Base-by-base conservation (phyloP, 2,113 vertebrate genomes). In the Acinonyx jubatus region DNA sequence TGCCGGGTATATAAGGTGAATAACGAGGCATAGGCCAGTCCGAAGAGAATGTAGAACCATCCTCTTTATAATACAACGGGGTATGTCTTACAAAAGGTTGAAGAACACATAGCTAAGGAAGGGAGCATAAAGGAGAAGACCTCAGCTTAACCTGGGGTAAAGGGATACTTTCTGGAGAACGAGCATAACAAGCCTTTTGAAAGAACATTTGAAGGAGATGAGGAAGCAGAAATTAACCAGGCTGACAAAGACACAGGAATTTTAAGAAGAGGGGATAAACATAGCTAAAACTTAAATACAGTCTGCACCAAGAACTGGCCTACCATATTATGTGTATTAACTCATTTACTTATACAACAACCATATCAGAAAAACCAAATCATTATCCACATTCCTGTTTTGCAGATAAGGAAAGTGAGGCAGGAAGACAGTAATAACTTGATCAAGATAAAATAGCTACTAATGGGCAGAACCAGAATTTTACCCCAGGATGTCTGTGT, bases 171-270 rank as follows among this genome's bases (percentile, higher is more conserved):
- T 78, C 29, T 84, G 14, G n/a, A 4, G 19, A 94, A 5, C 86
- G 7, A 74, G 18, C 16, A 61, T 38, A 36, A 45, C 61, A 25
- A 68, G 8, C 65, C 10, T 91, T 83, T 45, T 48, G 55, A 57
- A 68, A 92, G 52, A 19, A 33, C 11, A 45, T 9, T 61, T 93
- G 82, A 89, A 92, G 41, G 41, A 88, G 27, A 79, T 7, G 21
- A 11, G n/a, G 69, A 93, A 93, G 31, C 61, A 78, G 38, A 88
- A 81, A 25, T 80, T 82, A 97, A 87, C 50, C 65, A 97, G 23
- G 16, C 19, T 63, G 69, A 86, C 50, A 92, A 96, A 93, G 38
- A 96, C n/a, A 76, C 29, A 14, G 38, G 18, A 19, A 9, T 69
- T 93, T 89, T n/a, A 41, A 92, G 61, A 71, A 27, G 71, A 55